These are phyloP conservation scores for Brachylomia viminalis DNA, from an alignment of 2,888 invertebrate species.

Conservation along the genomic window DNA sequence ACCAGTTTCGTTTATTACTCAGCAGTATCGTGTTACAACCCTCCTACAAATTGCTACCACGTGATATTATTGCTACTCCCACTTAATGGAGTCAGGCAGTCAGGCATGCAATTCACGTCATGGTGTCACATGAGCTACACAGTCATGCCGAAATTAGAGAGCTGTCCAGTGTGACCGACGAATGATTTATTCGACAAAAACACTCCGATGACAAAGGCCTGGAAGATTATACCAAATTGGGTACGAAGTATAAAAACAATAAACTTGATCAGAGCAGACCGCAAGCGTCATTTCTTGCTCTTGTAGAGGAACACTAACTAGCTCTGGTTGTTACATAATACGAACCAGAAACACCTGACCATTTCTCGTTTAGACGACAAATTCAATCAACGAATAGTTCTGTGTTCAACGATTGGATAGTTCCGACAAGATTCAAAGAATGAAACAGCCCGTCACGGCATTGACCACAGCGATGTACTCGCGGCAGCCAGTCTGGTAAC, in stretches of 20 bases:
- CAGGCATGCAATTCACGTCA: constrained; percentile 35
- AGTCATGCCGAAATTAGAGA: constrained; percentile 36
- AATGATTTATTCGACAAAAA: constrained; percentile 28
- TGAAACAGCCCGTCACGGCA: constrained; percentile 74
- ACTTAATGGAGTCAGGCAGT: constrained; percentile 31
- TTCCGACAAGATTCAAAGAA: constrained; percentile 69
- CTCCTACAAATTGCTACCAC: constrained; percentile 21
- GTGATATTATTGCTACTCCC: constrained; percentile 11
- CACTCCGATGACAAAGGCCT: constrained; percentile 9
- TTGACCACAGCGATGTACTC: constrained; percentile 69
- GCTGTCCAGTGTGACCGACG: constrained; percentile 32
- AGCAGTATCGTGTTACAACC: constrained; percentile 28
- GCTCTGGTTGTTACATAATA: constrained; percentile 19
- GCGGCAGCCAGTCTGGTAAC: constrained; percentile 72
- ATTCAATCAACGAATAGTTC: constrained; percentile 53
- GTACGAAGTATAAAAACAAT: neutral
- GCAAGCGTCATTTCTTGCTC: neutral
- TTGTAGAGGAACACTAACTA: constrained; percentile 1
- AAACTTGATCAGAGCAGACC: neutral
- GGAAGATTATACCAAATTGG: constrained; percentile 5
- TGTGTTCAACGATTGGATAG: constrained; percentile 65
- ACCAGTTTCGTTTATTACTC: constrained; percentile 22
- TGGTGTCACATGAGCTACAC: constrained; percentile 35
- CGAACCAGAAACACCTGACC: constrained; percentile 52
- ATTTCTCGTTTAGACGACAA: constrained; percentile 31